Evolutionary conservation across 2,888 invertebrate genomes (phyloP), one percentile per base, ranked within the genome.

Genomic region (Globia sparganii): DNA sequence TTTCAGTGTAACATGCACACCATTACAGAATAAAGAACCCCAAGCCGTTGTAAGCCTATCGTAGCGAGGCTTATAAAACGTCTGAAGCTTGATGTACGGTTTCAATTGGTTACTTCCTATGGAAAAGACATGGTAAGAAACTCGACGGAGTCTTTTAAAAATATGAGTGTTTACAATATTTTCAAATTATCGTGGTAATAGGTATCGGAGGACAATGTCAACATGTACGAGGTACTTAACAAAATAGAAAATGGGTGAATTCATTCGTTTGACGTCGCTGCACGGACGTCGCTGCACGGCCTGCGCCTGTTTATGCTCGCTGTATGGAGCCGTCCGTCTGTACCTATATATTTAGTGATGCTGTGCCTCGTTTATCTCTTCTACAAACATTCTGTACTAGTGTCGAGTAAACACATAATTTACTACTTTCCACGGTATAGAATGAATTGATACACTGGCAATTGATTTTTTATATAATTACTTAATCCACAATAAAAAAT

Each of bases 371-470:
- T 18, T 21, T 28, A 56, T 31, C n/a, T 9, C 28, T 18, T 15
- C 28, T 13, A 5, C n/a, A n/a, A 15, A n/a, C 31, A 40, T 37
- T 21, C 18, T 43, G 15, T 13, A 59, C 25, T 28, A 40, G 34
- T 37, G 28, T 15, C 18, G 28, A 56, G 18, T 77, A 28, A 77
- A 76, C 43, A 65, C 28, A 56, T 43, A 13, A 11, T 25, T 37
- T 15, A 25, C 49, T 61, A 46, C 49, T 49, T 21, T 31, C 28
- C 59, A 37, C n/a, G n/a, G 25, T 4, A 40, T 25, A 40, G 0
- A 61, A 75, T n/a, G 3, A 8, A 58, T 34, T 34, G 21, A 68
- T 25, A 64, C 18, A 64, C 11, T n/a, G 11, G 15, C 31, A 71
- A n/a, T 72, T 43, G 8, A 18, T n/a, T n/a, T 25, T 71, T 62